phyloP scores from a whole-genome alignment of 2,113 vertebrate genomes.

The Trogon surrucura region DNA sequence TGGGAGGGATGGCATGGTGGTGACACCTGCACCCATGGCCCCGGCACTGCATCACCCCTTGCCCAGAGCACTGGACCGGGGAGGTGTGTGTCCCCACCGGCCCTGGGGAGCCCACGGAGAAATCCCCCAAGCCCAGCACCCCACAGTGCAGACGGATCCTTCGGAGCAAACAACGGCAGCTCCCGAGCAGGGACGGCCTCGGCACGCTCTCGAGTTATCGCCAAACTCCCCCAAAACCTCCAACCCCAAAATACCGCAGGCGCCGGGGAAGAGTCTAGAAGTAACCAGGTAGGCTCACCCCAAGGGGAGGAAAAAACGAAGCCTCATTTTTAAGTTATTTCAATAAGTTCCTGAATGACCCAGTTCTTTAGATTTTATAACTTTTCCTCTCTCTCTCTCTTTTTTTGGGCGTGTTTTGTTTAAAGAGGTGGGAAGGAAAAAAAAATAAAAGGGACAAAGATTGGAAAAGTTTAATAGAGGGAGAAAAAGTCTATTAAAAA shows the following conservation, averaged over 20 bases:
- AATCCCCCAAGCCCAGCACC: neutral
- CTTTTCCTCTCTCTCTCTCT: neutral
- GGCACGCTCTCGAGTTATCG: fast-evolving
- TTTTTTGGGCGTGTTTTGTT: neutral
- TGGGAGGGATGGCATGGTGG: neutral
- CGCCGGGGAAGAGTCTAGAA: neutral
- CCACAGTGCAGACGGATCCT: too few relatives aligned
- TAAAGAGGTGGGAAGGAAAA: conserved; percentile 15
- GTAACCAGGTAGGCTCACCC: neutral
- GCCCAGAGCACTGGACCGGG: fast-evolving
- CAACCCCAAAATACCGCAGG: fast-evolving
- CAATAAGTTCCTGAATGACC: conserved; percentile 43
- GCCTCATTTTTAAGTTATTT: conserved; percentile 2
- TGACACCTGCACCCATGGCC: fast-evolving
- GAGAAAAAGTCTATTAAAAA: conserved; percentile 56
- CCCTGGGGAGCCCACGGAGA: fast-evolving
- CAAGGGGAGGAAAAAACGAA: neutral
- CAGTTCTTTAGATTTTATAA: conserved; percentile 16
- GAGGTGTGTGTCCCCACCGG: neutral
- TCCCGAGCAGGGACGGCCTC: fast-evolving
- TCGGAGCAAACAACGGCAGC: fast-evolving
- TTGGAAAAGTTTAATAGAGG: conserved; percentile 66
- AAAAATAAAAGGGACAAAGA: conserved; percentile 22
- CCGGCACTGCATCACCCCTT: neutral
- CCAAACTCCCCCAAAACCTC: neutral